These are phyloP conservation scores for Echinometra lucunter DNA, from an alignment of 53 echinoderm and acorn worm genomes.

Conservation along the genomic window DNA sequence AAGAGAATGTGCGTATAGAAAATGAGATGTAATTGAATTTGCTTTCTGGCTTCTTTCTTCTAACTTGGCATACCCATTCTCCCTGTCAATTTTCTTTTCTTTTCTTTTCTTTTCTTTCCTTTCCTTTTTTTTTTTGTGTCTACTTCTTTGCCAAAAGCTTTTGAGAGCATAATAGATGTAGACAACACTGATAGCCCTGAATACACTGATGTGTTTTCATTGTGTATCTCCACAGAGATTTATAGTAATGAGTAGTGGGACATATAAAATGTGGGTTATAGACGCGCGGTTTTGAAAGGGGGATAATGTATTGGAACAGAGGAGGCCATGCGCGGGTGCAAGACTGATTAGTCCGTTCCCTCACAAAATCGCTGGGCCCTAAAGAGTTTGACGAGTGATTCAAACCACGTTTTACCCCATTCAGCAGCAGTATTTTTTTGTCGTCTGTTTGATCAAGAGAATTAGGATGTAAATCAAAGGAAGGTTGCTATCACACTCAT, in stretches of 20 bases:
- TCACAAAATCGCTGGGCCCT: background rate
- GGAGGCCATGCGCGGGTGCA: background rate
- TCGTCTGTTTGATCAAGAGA: background rate
- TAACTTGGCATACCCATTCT: background rate
- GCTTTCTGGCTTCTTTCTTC: background rate
- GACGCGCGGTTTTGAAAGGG: conserved; percentile 17
- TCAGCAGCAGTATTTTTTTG: background rate
- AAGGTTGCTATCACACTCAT: background rate
- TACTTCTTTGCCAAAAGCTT: background rate
- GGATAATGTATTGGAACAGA: conserved; percentile 19
- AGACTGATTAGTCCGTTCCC: background rate
- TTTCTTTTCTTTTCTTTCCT: background rate
- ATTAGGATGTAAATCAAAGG: background rate
- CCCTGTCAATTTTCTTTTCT: conserved; percentile 29
- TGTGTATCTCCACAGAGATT: conserved; percentile 13
- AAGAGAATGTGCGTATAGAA: background rate
- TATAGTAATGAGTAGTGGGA: conserved; percentile 52
- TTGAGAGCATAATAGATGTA: background rate
- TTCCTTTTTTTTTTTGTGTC: no score
- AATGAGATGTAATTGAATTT: background rate
- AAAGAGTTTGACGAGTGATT: conserved; percentile 14
- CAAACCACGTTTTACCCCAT: background rate
- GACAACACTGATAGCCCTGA: conserved; percentile 17
- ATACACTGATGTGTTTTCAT: conserved; percentile 37
- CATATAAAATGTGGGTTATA: conserved; percentile 2